Evolutionary conservation across 2,113 vertebrate genomes (phyloP).

Genomic region (Machaerirhynchus nigripectus): DNA sequence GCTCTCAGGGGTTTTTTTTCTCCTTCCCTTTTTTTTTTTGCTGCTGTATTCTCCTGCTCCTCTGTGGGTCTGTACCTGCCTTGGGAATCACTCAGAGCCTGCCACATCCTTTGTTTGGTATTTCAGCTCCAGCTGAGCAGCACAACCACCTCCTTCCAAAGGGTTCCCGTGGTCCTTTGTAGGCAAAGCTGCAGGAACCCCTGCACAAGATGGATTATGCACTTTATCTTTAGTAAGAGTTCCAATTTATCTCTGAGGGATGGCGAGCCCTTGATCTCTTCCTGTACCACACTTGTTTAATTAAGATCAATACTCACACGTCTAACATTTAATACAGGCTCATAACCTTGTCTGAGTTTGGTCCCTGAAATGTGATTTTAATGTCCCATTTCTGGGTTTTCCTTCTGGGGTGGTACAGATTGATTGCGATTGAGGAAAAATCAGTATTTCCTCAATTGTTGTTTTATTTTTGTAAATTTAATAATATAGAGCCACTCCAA

Average conservation of each 20-base stretch:
- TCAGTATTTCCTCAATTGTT: background rate
- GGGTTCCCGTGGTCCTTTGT: background rate
- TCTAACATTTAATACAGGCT: background rate
- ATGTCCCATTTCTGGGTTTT: background rate
- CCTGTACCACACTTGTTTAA: background rate
- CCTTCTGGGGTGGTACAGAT: background rate
- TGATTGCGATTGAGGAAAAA: background rate
- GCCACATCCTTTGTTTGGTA: background rate
- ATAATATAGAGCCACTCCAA: rapidly evolving
- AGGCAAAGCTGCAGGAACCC: background rate
- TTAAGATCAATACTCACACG: background rate
- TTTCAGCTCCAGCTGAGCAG: background rate
- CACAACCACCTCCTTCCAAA: background rate
- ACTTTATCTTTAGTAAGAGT: background rate
- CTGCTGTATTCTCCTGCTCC: background rate
- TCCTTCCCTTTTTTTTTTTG: background rate
- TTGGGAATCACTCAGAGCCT: background rate
- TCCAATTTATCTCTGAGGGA: background rate
- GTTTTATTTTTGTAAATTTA: background rate
- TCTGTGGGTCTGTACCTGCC: background rate
- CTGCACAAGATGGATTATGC: background rate
- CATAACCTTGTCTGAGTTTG: background rate
- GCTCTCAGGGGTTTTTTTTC: background rate
- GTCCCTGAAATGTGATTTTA: background rate
- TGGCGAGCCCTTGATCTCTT: background rate